Evolutionary conservation across 2,113 vertebrate genomes (phyloP), one percentile per base, ranked within the genome.

Genomic region (Jaculus jaculus): DNA sequence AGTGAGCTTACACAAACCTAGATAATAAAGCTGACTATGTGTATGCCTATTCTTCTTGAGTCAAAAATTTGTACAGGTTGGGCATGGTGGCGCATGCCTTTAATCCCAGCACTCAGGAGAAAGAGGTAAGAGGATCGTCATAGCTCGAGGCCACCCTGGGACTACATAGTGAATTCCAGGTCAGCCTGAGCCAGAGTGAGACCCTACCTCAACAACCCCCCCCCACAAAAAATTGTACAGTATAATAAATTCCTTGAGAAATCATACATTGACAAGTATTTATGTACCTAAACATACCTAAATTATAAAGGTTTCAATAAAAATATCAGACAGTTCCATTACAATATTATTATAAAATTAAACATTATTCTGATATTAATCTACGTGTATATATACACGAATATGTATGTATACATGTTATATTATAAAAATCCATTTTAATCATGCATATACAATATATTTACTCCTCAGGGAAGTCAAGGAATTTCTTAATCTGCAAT

Each of bases 351-450:
- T n/a, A n/a, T n/a, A n/a, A n/a, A 17, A 34, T 24, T 42, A 82
- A 28, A 30, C 39, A 12, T 47, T 9, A 42, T 32, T 68, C 23
- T 74, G n/a, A 69, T 28, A 63, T 18, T 34, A 1, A 17, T 34
- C 51, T 77, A 20, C 78, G 15, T 28, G 28, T 54, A 17, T 4
- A 21, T 77, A 21, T 51, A 12, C 34, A 15, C 47, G 12, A 28
- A 30, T 9, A 47, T 77, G 9, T 60, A 34, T 8, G 47, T 47
- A 34, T 61, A 54, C n/a, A 24, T 42, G 37, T 87, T 84, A 30
- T 23, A 13, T 72, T 12, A 81, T 89, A 65, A 92, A 92, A 71
- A 61, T 87, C 63, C 20, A 75, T 34, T 96, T 66, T 90, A 90
- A 90, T 3, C 34, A 63, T 72, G 61, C 17, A 34, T 34, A 16